Evolutionary conservation across 2,888 invertebrate species (phyloP).

Genomic region (Syrista parreyssii): DNA sequence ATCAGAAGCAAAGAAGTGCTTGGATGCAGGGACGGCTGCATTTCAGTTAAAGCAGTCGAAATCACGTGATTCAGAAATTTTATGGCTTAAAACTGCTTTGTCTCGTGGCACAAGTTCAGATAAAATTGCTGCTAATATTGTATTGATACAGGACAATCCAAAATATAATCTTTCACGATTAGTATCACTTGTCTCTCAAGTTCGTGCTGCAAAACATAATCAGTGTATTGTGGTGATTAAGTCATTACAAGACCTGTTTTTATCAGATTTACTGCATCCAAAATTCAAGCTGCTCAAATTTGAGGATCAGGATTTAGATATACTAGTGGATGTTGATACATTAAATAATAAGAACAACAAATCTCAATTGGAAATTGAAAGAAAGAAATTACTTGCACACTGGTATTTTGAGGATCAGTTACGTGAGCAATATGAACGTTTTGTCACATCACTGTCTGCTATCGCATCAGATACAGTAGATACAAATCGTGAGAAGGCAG

Average conservation of each 20-base stretch:
- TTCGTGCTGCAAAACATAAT: constrained; percentile 82
- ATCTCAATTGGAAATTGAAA: constrained; percentile 64
- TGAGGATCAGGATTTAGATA: constrained; percentile 72
- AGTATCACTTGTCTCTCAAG: constrained; percentile 78
- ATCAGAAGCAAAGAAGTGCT: constrained; percentile 75
- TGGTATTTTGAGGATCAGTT: constrained; percentile 94
- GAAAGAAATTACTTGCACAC: constrained; percentile 74
- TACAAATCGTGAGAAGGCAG: constrained; percentile 83
- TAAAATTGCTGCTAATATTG: constrained; percentile 85
- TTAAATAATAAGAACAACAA: constrained; percentile 69
- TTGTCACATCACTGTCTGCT: constrained; percentile 77
- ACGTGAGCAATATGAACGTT: constrained; percentile 81
- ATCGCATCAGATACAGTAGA: constrained; percentile 85
- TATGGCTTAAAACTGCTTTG: constrained; percentile 84
- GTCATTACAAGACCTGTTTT: constrained; percentile 81
- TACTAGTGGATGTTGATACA: constrained; percentile 71
- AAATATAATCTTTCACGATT: constrained; percentile 81
- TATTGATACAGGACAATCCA: constrained; percentile 85
- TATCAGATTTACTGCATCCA: constrained; percentile 77
- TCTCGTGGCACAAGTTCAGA: constrained; percentile 86
- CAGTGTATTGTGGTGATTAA: constrained; percentile 77
- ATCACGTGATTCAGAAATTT: constrained; percentile 73
- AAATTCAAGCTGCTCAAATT: constrained; percentile 75
- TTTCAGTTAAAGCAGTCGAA: constrained; percentile 60
- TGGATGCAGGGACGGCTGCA: constrained; percentile 74